phyloP scores from a whole-genome alignment of 2,888 invertebrate species.

The Vesta saturnalis region DNA sequence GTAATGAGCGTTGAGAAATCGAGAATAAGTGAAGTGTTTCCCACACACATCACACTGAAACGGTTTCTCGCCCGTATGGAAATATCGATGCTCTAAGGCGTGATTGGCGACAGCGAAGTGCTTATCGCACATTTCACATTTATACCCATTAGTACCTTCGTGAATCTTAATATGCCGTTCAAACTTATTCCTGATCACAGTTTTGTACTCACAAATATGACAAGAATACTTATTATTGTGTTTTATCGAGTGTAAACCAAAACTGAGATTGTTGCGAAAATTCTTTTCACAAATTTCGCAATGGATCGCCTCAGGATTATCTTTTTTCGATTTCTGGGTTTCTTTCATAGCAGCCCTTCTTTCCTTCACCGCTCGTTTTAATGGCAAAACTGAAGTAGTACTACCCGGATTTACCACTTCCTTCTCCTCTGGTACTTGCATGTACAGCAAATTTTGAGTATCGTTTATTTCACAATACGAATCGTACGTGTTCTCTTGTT shows the following conservation, averaged over 20 bases:
- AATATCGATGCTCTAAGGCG: conserved; percentile 54
- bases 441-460: too few relatives aligned
- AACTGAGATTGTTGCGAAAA: conserved; percentile 62
- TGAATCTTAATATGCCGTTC: conserved; percentile 51
- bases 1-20: conserved; percentile 66
- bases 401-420: too few relatives aligned
- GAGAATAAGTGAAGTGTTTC: conserved; percentile 64
- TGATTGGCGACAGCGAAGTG: conserved; percentile 62
- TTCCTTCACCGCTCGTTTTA: too few relatives aligned
- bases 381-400: too few relatives aligned
- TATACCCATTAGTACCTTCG: conserved; percentile 59
- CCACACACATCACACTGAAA: conserved; percentile 64
- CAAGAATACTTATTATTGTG: conserved; percentile 56
- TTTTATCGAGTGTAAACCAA: conserved; percentile 62
- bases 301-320: neutral
- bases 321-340: too few relatives aligned
- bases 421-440: too few relatives aligned
- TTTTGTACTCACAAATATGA: conserved; percentile 52
- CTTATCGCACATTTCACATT: conserved; percentile 62
- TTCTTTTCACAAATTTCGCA: conserved; percentile 58
- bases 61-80: conserved; percentile 66
- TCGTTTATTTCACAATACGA: too few relatives aligned
- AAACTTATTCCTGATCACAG: conserved; percentile 51
- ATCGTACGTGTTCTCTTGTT: too few relatives aligned
- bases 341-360: neutral